phyloP scores from a whole-genome alignment of 2,113 vertebrate genomes.

The Lonchura striata region DNA sequence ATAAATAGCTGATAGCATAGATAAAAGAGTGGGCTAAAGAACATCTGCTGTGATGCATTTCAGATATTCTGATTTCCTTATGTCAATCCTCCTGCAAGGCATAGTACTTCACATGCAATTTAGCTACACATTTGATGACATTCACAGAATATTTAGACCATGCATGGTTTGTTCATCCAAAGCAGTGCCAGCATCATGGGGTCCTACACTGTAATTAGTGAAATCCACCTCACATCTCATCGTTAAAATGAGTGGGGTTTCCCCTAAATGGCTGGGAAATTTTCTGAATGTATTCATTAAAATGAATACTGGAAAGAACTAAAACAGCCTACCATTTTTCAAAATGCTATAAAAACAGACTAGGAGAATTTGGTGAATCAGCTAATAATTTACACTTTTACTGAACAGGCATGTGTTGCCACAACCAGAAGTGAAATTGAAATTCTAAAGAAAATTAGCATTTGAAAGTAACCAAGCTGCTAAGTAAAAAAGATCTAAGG shows the following conservation, averaged over 20 bases:
- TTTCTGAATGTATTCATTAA: background rate
- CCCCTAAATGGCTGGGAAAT: background rate
- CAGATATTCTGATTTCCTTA: background rate
- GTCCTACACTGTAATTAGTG: background rate
- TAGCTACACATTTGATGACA: background rate
- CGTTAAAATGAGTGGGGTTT: accelerated
- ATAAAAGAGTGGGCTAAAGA: background rate
- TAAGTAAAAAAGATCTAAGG: background rate
- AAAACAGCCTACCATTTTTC: background rate
- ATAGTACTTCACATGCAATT: background rate
- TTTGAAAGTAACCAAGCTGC: background rate
- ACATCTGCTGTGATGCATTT: background rate
- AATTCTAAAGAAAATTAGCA: background rate
- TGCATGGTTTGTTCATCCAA: background rate
- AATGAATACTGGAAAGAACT: background rate
- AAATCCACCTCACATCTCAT: background rate
- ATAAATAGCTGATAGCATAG: background rate
- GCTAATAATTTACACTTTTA: background rate
- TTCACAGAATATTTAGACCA: background rate
- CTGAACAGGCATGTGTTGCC: background rate
- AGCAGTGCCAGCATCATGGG: background rate
- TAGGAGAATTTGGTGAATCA: background rate
- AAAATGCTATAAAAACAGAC: background rate
- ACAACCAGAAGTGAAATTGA: background rate
- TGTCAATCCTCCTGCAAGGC: background rate